These are phyloP conservation scores for Rhinolophus sinicus DNA, from an alignment of 2,113 vertebrate species.

Conservation along the genomic window DNA sequence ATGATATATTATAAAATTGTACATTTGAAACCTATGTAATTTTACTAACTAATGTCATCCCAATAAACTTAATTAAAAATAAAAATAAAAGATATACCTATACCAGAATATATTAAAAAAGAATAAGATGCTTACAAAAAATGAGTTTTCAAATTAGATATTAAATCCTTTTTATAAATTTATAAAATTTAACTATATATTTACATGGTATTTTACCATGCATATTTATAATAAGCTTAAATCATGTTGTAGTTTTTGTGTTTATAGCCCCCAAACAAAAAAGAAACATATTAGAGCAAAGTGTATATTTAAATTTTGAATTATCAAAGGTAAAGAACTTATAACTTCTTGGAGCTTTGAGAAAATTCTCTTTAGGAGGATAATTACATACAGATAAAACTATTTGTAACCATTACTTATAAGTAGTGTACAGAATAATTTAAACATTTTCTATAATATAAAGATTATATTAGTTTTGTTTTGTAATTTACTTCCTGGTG, in stretches of 20 bases:
- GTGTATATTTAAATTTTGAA: neutral
- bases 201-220: neutral
- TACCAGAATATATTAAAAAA: no score
- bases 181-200: neutral
- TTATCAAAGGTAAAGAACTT: neutral
- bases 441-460: neutral
- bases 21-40: no score
- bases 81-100: no score
- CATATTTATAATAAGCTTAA: neutral
- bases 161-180: neutral
- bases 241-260: neutral
- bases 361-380: neutral
- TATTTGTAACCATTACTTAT: slow-evolving; percentile 4
- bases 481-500: neutral
- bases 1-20: no score
- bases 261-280: neutral
- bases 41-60: no score
- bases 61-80: no score
- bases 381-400: slow-evolving; percentile 11
- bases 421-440: neutral
- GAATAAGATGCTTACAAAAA: no score
- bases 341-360: slow-evolving; percentile 18
- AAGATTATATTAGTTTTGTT: neutral
- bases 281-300: neutral
- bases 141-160: slow-evolving; percentile 22